Conservation (phyloP, 2,113 vertebrate species). For the Plestiodon gilberti region DNA sequence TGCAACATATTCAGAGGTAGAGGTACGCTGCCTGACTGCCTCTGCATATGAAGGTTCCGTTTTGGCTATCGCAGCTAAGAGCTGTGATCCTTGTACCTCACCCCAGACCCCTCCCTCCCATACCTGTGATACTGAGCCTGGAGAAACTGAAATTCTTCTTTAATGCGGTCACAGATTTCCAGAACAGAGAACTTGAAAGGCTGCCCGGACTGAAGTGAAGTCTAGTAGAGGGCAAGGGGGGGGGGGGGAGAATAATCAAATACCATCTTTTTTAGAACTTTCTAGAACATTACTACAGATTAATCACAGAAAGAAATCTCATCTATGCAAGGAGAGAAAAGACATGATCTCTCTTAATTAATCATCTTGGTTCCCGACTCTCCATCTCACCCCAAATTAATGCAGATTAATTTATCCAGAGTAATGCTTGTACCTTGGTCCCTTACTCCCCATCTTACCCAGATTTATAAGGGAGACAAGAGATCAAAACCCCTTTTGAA, state of each 20-base stretch:
- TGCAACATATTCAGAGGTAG: not conserved
- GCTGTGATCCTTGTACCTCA: rapidly evolving
- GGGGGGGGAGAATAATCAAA: not conserved
- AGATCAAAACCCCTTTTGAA: no score
- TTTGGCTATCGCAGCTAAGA: not conserved
- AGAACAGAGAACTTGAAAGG: conserved; percentile 92
- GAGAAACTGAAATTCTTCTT: conserved; percentile 93
- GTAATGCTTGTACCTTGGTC: not conserved
- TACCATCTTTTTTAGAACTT: no score
- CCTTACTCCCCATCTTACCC: not conserved
- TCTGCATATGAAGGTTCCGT: not conserved
- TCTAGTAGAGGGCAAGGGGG: conserved; percentile 55
- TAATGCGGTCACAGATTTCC: conserved; percentile 91
- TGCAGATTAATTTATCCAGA: not conserved
- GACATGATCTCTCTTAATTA: not conserved
- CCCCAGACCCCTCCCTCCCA: not conserved
- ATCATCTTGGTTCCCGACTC: not conserved
- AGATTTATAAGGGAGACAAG: no score
- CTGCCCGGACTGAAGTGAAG: conserved; percentile 88
- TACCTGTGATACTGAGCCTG: conserved; percentile 94
- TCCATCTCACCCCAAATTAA: no score
- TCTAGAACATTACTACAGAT: no score
- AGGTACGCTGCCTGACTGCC: not conserved
- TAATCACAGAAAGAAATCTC: no score
- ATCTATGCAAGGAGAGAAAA: no score